Evolutionary conservation across 2,113 vertebrate species (phyloP), one percentile per base, ranked within the genome.

Genomic region (Alligator sinensis): DNA sequence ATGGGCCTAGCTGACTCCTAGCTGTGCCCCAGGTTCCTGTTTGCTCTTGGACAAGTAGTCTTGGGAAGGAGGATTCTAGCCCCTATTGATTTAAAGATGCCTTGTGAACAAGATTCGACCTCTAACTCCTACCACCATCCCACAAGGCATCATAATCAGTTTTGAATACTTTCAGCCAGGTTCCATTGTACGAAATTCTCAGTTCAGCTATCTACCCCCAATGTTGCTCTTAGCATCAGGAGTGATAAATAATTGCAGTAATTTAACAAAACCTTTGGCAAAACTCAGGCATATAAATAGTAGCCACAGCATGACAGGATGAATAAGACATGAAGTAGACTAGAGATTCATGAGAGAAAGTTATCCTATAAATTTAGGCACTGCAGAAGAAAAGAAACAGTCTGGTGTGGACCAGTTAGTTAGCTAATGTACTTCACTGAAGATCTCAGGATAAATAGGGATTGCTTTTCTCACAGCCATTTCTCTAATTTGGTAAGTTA

Each of bases 111-210:
- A 47, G 47, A 47, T 47, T 47, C 47, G 9, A 47, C 47, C 47
- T 47, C 47, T 47, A 47, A 7, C 47, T 47, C 47, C 47, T 7
- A 47, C 47, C 47, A 47, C 47, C 47, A 47, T 47, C 47, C 47
- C 47, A 9, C 76, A 72, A 77, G 14, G 63, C 60, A 62, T 16
- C 47, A 38, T 16, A 57, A 70, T 38, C 25, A 55, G 22, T 0
- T 2, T 1, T 57, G 28, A 2, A 64, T 70, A 90, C 1, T 6
- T 25, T 57, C 18, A 15, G 34, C 19, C 38, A 12, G 1, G 0
- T 64, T 11, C 3, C 13, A 2, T n/a, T 72, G 91, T 68, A 8
- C 5, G 4, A 76, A 24, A 10, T 24, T n/a, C 54, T 76, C n/a
- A 77, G 25, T 38, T 54, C 38, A 58, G 5, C 4, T 54, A 25